These are phyloP conservation scores for Eurois occulta DNA, from an alignment of 2,888 invertebrate genomes.

Conservation along the genomic window DNA sequence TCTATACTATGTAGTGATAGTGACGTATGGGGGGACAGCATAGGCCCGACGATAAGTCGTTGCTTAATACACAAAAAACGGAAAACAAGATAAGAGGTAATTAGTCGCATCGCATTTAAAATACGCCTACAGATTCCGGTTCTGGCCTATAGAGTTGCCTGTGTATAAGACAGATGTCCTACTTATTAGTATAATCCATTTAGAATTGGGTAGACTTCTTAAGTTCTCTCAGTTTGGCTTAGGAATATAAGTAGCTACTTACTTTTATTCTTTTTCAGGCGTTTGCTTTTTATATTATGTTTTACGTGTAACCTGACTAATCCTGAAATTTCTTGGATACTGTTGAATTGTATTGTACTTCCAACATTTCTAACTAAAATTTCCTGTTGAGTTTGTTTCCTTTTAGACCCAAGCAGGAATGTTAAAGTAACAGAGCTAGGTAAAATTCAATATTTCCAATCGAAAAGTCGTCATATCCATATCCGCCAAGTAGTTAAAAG, in stretches of 20 bases:
- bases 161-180: too few species aligned
- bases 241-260: too few species aligned
- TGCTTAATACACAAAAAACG: too few species aligned
- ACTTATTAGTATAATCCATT: background rate
- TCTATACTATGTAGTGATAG: too few species aligned
- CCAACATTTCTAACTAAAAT: background rate
- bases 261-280: background rate
- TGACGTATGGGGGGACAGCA: too few species aligned
- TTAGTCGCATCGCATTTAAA: constrained; percentile 11
- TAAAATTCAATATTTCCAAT: background rate
- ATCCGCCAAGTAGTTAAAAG: background rate
- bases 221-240: background rate
- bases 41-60: too few species aligned
- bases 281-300: background rate
- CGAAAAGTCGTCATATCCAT: background rate
- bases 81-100: too few species aligned
- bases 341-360: background rate
- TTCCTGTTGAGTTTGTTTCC: background rate
- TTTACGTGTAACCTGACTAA: background rate
- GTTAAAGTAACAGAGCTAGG: background rate
- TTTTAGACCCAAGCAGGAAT: background rate
- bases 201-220: background rate
- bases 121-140: constrained; percentile 3
- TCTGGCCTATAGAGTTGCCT: background rate
- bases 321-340: background rate